These are phyloP conservation scores for Drosophila kanekoi DNA, from an alignment of 2,888 invertebrate genomes.

Conservation along the genomic window DNA sequence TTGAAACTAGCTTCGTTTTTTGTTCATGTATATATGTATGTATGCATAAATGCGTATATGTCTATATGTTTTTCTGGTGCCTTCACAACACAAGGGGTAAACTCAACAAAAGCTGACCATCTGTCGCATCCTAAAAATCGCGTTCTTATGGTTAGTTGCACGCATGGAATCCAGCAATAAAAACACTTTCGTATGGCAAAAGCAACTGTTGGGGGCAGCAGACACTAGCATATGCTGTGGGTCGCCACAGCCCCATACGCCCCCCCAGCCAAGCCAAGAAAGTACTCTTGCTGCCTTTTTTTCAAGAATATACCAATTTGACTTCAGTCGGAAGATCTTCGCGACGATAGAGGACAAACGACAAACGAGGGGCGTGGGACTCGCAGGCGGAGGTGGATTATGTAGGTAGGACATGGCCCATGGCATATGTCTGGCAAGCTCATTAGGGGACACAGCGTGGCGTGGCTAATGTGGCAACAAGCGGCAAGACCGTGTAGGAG, in stretches of 20 bases:
- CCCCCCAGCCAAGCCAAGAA: not conserved
- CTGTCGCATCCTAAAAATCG: conserved; percentile 42
- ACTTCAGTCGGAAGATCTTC: conserved; percentile 57
- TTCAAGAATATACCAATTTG: conserved; percentile 67
- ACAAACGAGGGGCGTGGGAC: not conserved
- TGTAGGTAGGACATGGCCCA: conserved; percentile 63
- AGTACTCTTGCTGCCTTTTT: conserved; percentile 4
- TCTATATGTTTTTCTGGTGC: conserved; percentile 2
- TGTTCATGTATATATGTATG: no score
- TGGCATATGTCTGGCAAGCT: conserved; percentile 77
- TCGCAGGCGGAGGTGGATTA: conserved; percentile 28
- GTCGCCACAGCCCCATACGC: conserved; percentile 10
- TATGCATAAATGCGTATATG: not conserved
- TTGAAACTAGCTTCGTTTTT: no score
- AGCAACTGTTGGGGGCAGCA: conserved; percentile 19
- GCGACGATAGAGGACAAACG: conserved; percentile 46
- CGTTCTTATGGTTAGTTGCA: conserved; percentile 37
- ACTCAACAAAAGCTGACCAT: conserved; percentile 27
- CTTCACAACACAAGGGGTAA: conserved; percentile 9
- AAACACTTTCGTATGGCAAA: conserved; percentile 29
- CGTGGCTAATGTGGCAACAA: conserved; percentile 78
- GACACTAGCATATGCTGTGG: conserved; percentile 47
- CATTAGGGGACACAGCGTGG: conserved; percentile 78
- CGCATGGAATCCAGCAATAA: conserved; percentile 45
- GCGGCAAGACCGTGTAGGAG: conserved; percentile 18